phyloP scores from a whole-genome alignment of 2,888 invertebrate species.

The Polydrusus cervinus region DNA sequence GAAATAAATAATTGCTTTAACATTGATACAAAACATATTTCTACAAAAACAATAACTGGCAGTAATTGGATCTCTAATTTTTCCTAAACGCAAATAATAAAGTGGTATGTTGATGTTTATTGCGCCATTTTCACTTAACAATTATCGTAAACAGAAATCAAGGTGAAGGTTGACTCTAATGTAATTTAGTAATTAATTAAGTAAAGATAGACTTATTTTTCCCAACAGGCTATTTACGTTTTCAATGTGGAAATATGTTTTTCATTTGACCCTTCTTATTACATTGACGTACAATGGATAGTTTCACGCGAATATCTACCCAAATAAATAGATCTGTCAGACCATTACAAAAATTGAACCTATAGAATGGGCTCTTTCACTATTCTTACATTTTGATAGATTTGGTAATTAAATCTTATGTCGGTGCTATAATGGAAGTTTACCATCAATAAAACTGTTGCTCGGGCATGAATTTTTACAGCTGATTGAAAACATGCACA shows the following conservation, averaged over 20 bases:
- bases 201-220: slow-evolving; percentile 25
- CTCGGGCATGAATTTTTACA: too few relatives aligned
- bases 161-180: slow-evolving; percentile 36
- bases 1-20: too few relatives aligned
- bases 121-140: slow-evolving; percentile 27
- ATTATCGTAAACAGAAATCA: slow-evolving; percentile 36
- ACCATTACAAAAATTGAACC: too few relatives aligned
- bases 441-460: too few relatives aligned
- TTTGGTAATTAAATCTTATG: too few relatives aligned
- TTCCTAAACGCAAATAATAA: slow-evolving; percentile 2
- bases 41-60: background rate
- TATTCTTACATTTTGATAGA: too few relatives aligned
- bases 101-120: background rate
- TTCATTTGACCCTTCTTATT: slow-evolving; percentile 11
- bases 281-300: background rate
- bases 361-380: too few relatives aligned
- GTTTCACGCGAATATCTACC: too few relatives aligned
- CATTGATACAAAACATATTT: too few relatives aligned
- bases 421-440: too few relatives aligned
- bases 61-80: background rate
- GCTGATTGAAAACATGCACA: too few relatives aligned
- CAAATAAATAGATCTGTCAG: too few relatives aligned
- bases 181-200: slow-evolving; percentile 14
- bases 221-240: slow-evolving; percentile 10
- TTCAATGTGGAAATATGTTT: slow-evolving; percentile 6